Evolutionary conservation across 1,140 invertebrate genomes (phyloP).

Genomic region (Leptinotarsa lineolata): DNA sequence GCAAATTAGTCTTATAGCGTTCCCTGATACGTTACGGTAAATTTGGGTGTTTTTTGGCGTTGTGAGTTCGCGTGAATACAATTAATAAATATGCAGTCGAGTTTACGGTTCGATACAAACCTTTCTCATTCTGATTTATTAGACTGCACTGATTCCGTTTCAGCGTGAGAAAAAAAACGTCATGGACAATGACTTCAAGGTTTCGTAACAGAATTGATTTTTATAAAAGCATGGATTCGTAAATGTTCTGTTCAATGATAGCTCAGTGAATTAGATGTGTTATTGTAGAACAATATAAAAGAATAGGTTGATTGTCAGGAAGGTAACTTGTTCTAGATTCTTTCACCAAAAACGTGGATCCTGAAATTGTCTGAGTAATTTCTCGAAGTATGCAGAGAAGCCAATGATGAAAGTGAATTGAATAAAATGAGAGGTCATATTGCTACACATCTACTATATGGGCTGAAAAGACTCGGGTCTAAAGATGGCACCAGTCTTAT

Average conservation of each 20-base stretch:
- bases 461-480: no score
- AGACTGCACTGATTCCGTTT: slow-evolving; percentile 47
- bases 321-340: no score
- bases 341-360: no score
- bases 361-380: no score
- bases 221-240: background rate
- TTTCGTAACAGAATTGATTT: slow-evolving; percentile 4
- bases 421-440: no score
- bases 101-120: slow-evolving; percentile 40
- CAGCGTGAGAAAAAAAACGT: slow-evolving; percentile 34
- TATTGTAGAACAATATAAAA: no score
- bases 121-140: slow-evolving; percentile 48
- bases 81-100: slow-evolving; percentile 46
- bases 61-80: slow-evolving; percentile 44
- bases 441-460: no score
- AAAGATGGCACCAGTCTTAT: no score
- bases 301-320: no score
- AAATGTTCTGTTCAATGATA: background rate
- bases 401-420: no score
- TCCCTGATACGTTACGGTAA: slow-evolving; percentile 16
- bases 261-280: no score
- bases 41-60: slow-evolving; percentile 22
- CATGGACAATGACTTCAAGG: slow-evolving; percentile 21
- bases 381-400: no score
- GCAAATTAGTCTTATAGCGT: slow-evolving; percentile 23